A percentile compares a stretch with the other conserved stretches of the same genome.
phyloP scores from a whole-genome alignment of 2,888 invertebrate genomes.

The Carterocephalus palaemon region DNA sequence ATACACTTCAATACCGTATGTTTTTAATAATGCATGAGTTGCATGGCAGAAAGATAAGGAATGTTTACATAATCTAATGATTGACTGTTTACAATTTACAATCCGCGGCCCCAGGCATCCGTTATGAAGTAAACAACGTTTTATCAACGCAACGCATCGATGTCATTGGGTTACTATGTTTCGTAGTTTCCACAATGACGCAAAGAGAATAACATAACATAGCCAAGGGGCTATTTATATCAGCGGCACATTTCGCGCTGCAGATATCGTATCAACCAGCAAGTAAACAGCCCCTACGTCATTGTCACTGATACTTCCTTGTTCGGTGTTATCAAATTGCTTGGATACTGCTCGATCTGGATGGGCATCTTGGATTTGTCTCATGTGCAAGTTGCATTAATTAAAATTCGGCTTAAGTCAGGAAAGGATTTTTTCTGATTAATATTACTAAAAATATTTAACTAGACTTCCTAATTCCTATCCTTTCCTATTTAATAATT shows the following conservation, averaged over 20 bases:
- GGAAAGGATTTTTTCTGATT: too few species aligned
- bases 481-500: too few species aligned
- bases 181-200: conserved; percentile 4
- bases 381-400: too few species aligned
- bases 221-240: conserved; percentile 9
- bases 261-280: not conserved
- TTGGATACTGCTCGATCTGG: too few species aligned
- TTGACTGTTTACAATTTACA: conserved; percentile 7
- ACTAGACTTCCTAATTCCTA: too few species aligned
- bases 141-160: conserved; percentile 10
- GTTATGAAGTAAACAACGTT: conserved; percentile 5
- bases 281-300: not conserved
- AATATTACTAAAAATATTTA: too few species aligned
- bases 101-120: too few species aligned
- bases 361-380: too few species aligned
- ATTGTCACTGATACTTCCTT: conserved; percentile 3
- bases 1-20: too few species aligned
- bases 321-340: not conserved
- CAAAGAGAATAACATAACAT: conserved; percentile 6
- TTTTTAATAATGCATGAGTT: too few species aligned
- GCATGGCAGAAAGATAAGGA: too few species aligned
- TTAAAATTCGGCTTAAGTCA: conserved; percentile 1
- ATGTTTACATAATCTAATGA: too few species aligned
- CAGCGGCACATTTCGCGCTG: conserved; percentile 1
- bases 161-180: conserved; percentile 18